Conservation (phyloP, 2,113 vertebrate genomes). For the Microcebus murinus region DNA sequence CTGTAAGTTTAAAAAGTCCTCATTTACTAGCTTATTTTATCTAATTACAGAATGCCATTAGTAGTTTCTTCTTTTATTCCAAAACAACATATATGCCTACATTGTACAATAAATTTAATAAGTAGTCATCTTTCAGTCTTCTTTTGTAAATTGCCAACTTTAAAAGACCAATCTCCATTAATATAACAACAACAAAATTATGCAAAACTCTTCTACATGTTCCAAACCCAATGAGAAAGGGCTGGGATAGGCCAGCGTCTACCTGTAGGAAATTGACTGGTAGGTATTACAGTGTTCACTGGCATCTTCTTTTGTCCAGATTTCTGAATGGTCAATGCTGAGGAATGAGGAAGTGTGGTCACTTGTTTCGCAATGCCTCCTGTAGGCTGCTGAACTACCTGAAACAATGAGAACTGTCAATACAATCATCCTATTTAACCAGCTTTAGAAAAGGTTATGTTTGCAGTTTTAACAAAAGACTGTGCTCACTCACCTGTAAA, state of each 20-base stretch:
- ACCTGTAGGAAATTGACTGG: constrained; percentile 81
- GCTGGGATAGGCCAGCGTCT: background rate
- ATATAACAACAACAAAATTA: background rate
- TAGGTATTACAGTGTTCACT: constrained; percentile 70
- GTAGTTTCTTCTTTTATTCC: background rate
- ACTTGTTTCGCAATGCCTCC: constrained; percentile 82
- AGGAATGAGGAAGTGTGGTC: constrained; percentile 64
- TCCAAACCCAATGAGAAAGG: background rate
- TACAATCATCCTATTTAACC: constrained; percentile 34
- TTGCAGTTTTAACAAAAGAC: constrained; percentile 55
- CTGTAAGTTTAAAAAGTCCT: background rate
- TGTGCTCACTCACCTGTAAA: constrained; percentile 21
- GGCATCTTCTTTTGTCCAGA: constrained; percentile 76
- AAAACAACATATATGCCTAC: constrained; percentile 5
- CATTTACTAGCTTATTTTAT: background rate
- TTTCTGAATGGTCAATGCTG: constrained; percentile 79
- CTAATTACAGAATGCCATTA: constrained; percentile 14
- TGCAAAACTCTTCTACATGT: background rate
- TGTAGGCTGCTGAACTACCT: constrained; percentile 89
- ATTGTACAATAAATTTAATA: background rate
- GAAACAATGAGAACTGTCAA: constrained; percentile 64
- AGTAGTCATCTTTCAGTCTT: background rate
- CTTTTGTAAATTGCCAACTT: background rate
- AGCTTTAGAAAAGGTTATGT: background rate
- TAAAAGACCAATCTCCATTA: background rate